Evolutionary conservation across 53 echinoderm and acorn worm species (phyloP), one percentile per base, ranked within the genome.

Genomic region (Echinometra lucunter): DNA sequence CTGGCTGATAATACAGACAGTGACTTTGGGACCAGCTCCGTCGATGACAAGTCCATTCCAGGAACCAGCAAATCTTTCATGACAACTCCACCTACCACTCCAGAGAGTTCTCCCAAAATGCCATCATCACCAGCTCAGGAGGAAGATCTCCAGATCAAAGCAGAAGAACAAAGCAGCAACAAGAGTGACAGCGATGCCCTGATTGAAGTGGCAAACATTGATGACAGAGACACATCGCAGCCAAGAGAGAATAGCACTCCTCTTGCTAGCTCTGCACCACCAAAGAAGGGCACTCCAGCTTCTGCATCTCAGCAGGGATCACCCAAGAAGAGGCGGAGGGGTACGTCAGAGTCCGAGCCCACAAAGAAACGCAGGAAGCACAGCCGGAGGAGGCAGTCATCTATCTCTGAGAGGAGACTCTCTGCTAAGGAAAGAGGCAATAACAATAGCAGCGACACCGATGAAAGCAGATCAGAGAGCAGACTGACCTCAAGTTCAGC

Each of bases 31-130:
- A 94, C 82, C 66, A 94, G 94, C 37, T 94, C 94, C 4, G 7
- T 94, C n/a, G 94, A 94, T 0, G 94, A 94, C 16, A 94, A 94
- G 66, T 94, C 94, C 60, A 38, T 94, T 35, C 83, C 82, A 60
- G 94, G 94, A 38, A 94, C 94, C 82, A 94, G 94, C 58, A 94
- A 94, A 83, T 83, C 96, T 30, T 94, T 82, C 58, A 96, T 96
- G 56, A 94, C 96, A 8, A 98, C 99, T 45, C 99, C 99, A 85
- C 99, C 99, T 45, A 97, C 99, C 34, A 98, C 99, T 40, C 99
- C 99, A 82, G 98, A 98, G 63, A 96, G 96, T 55, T 97, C 97
- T 17, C 95, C 96, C 0, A 94, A 92, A 42, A 95, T 93, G 45
- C 95, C 94, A 4, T 98, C 97, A 25, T 97, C 97, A 6, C 96